Conservation (phyloP, 2,797 vertebrate genomes). For the Clarias platycephalus region DNA sequence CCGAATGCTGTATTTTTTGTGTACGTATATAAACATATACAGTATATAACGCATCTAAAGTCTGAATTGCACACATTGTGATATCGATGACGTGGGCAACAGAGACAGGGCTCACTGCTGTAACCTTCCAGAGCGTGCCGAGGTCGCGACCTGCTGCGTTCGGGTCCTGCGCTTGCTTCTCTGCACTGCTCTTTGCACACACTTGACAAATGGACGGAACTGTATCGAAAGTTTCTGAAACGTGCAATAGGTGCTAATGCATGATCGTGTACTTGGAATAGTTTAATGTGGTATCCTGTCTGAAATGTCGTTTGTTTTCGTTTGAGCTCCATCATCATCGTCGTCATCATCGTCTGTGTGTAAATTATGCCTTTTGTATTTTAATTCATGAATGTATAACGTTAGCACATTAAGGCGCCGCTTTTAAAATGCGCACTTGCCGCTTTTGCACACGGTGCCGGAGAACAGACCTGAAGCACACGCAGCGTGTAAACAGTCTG, state of each 20-base stretch:
- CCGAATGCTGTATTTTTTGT: constrained; percentile 68
- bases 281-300: constrained; percentile 51
- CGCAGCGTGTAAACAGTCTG: constrained; percentile 8
- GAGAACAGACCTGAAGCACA: not conserved
- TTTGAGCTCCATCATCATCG: not conserved
- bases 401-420: not conserved
- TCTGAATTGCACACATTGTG: constrained; percentile 13
- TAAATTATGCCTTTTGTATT: constrained; percentile 27
- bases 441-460: constrained; percentile 9
- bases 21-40: constrained; percentile 57
- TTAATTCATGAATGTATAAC: constrained; percentile 46
- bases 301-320: constrained; percentile 29
- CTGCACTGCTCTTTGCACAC: constrained; percentile 49
- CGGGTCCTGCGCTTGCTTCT: constrained; percentile 36
- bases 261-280: constrained; percentile 65
- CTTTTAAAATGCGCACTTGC: not conserved
- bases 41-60: constrained; percentile 55
- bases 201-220: constrained; percentile 12
- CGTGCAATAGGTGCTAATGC: constrained; percentile 68
- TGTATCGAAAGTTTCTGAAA: constrained; percentile 55
- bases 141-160: not conserved
- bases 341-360: not conserved
- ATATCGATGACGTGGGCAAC: constrained; percentile 18
- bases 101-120: constrained; percentile 35
- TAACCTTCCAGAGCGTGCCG: constrained; percentile 29